A percentile compares a stretch with the other conserved stretches of the same genome.
phyloP scores from a whole-genome alignment of 2,113 vertebrate species.

The Stomatorhinus ivindoensis region DNA sequence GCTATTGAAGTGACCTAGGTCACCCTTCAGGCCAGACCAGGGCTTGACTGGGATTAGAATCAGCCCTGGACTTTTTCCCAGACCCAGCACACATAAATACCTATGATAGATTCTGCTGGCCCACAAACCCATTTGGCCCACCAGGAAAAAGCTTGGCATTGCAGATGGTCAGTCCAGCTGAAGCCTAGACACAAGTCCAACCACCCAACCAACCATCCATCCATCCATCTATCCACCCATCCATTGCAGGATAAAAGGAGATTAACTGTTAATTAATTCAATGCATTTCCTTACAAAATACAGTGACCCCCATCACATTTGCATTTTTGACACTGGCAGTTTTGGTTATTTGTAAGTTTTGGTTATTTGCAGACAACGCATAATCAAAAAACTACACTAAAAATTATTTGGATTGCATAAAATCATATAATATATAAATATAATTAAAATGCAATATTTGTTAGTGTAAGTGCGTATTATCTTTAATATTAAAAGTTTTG shows the following conservation, averaged over 20 bases:
- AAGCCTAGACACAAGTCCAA: neutral
- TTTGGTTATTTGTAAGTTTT: neutral
- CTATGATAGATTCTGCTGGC: neutral
- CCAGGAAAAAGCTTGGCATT: neutral
- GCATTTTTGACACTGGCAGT: neutral
- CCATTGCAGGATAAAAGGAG: neutral
- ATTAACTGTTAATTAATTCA: neutral
- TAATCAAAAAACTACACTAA: neutral
- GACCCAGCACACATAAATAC: neutral
- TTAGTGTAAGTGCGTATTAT: neutral
- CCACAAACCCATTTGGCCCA: neutral
- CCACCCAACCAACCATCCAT: neutral
- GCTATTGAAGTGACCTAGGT: neutral
- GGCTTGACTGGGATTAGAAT: neutral
- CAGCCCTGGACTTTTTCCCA: neutral
- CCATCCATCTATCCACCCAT: neutral
- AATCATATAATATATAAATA: neutral
- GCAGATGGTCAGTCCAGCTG: neutral
- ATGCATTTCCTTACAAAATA: neutral
- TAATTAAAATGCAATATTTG: no score
- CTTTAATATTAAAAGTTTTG: neutral
- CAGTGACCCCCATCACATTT: neutral
- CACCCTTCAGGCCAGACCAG: neutral
- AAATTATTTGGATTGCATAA: neutral
- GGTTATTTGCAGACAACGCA: neutral